These are phyloP conservation scores for Biston betularia DNA, from an alignment of 2,888 invertebrate genomes.

Conservation along the genomic window DNA sequence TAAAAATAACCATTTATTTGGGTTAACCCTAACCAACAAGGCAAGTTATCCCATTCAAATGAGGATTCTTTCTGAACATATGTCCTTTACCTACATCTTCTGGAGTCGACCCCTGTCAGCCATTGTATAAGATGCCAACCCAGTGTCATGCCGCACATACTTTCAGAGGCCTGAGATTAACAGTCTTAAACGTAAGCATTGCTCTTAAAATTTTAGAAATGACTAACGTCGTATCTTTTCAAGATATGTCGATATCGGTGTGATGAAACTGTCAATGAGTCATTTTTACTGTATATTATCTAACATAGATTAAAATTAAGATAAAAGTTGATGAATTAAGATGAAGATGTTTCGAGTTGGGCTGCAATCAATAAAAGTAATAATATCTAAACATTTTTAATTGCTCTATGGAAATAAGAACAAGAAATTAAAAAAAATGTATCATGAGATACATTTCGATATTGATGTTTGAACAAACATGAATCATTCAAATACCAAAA, in stretches of 20 bases:
- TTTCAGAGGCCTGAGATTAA: not conserved
- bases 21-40: constrained; percentile 4
- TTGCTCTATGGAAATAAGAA: not conserved
- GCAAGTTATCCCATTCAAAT: constrained; percentile 45
- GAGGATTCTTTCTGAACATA: constrained; percentile 48
- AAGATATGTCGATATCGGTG: not conserved
- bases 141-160: not conserved
- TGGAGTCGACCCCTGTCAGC: constrained; percentile 50
- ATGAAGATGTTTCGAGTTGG: no score
- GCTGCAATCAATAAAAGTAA: no score
- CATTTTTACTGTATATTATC: not conserved
- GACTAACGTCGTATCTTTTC: not conserved
- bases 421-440: no score
- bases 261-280: not conserved
- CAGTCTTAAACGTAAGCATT: not conserved
- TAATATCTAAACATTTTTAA: not conserved
- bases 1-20: not conserved
- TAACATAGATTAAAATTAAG: not conserved
- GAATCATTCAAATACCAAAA: not conserved
- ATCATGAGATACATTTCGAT: no score
- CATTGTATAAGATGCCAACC: constrained; percentile 41
- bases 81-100: constrained; percentile 36
- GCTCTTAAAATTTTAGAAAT: not conserved
- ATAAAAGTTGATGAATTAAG: no score
- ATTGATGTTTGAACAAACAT: not conserved